Evolutionary conservation across 1,140 invertebrate genomes (phyloP).

Genomic region (Chrysomallon squamiferum): DNA sequence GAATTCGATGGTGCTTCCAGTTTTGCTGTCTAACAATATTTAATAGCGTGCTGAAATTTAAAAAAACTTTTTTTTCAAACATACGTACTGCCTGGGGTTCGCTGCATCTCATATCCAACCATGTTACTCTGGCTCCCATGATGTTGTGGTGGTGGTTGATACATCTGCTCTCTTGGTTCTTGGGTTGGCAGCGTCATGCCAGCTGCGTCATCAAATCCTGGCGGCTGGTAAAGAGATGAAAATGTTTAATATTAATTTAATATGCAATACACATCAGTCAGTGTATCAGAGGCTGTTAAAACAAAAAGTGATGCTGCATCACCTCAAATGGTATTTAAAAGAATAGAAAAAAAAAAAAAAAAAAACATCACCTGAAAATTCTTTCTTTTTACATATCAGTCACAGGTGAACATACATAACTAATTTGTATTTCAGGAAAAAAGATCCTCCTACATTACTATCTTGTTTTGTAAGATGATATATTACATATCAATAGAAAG

Average conservation of each 20-base stretch:
- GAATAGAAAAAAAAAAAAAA: too few relatives aligned
- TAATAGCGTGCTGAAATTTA: too few relatives aligned
- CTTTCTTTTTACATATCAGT: too few relatives aligned
- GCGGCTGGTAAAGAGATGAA: constrained; percentile 39
- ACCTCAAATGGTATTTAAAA: neutral
- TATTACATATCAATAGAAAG: too few relatives aligned
- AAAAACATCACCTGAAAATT: too few relatives aligned
- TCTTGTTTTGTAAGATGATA: too few relatives aligned
- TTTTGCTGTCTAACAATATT: too few relatives aligned
- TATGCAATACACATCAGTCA: neutral
- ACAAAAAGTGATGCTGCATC: neutral
- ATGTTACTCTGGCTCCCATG: constrained; percentile 54
- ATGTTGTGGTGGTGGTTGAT: constrained; percentile 66
- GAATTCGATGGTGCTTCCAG: too few relatives aligned
- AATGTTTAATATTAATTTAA: neutral
- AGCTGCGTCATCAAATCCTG: constrained; percentile 51
- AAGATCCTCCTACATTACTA: too few relatives aligned
- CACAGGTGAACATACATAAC: too few relatives aligned
- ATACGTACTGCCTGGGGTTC: constrained; percentile 13
- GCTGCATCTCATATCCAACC: constrained; percentile 16
- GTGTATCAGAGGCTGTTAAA: neutral
- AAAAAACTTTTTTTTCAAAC: neutral
- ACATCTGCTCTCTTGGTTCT: constrained; percentile 82
- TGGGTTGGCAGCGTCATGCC: constrained; percentile 88
- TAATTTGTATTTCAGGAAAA: too few relatives aligned